Conservation (phyloP, 2,113 vertebrate species). For the Psittacara wagleri region DNA sequence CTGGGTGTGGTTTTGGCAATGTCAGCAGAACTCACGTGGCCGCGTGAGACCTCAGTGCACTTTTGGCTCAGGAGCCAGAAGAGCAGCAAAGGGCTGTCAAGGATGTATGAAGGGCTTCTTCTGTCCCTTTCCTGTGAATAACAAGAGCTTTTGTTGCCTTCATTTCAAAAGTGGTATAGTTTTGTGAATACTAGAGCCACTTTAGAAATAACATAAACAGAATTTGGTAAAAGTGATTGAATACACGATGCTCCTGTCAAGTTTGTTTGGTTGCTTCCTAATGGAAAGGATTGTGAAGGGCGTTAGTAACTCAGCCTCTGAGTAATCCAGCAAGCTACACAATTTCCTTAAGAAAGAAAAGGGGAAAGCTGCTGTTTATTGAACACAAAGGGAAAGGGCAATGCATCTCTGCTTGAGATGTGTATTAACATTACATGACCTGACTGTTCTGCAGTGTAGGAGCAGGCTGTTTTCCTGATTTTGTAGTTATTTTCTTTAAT, state of each 20-base stretch:
- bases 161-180: not conserved
- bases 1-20: not conserved
- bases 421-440: not conserved
- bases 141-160: not conserved
- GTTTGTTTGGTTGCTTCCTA: conserved; percentile 22
- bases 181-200: not conserved
- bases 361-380: not conserved
- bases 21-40: not conserved
- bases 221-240: not conserved
- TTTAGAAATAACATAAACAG: not conserved
- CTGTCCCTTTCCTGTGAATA: not conserved
- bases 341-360: not conserved
- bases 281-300: not conserved
- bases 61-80: not conserved
- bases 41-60: not conserved
- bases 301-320: not conserved
- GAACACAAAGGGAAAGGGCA: not conserved
- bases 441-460: not conserved
- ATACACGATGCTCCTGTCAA: not conserved
- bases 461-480: not conserved
- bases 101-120: not conserved
- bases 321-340: not conserved
- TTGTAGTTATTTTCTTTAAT: not conserved
- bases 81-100: not conserved
- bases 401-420: not conserved